Evolutionary conservation across 2,113 vertebrate species (phyloP).

Genomic region (Myrmophylax atrothorax): DNA sequence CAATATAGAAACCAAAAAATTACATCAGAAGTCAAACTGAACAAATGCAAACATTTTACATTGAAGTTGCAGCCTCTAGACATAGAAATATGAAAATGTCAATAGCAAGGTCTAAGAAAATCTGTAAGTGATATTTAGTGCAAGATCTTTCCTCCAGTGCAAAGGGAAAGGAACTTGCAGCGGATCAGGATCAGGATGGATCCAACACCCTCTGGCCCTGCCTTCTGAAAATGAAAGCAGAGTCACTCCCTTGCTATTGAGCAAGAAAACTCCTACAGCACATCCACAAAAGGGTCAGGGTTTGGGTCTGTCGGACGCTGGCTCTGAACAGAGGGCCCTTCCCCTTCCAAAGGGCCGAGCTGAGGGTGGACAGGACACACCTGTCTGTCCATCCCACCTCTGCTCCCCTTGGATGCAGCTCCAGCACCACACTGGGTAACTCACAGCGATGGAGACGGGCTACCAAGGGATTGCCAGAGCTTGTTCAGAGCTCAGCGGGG

Average conservation of each 20-base stretch:
- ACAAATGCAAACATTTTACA: constrained; percentile 89
- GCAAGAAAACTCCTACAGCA: constrained; percentile 74
- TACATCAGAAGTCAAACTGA: constrained; percentile 81
- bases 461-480: constrained; percentile 33
- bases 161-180: constrained; percentile 72
- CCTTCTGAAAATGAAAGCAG: constrained; percentile 79
- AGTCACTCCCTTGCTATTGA: constrained; percentile 71
- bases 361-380: neutral
- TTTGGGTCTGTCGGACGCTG: neutral
- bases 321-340: neutral
- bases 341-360: neutral
- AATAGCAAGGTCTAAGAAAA: constrained; percentile 80
- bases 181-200: constrained; percentile 63
- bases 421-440: neutral
- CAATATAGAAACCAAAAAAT: constrained; percentile 83
- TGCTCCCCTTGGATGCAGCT: neutral
- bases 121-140: constrained; percentile 50
- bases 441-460: neutral
- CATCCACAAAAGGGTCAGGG: constrained; percentile 60
- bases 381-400: neutral
- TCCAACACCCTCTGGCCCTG: constrained; percentile 71
- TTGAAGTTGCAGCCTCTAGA: constrained; percentile 77
- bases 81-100: constrained; percentile 78
- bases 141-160: constrained; percentile 71
- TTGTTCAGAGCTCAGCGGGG: constrained; percentile 39